Evolutionary conservation across 2,888 invertebrate genomes (phyloP).

Genomic region (Galerucella nymphaeae): DNA sequence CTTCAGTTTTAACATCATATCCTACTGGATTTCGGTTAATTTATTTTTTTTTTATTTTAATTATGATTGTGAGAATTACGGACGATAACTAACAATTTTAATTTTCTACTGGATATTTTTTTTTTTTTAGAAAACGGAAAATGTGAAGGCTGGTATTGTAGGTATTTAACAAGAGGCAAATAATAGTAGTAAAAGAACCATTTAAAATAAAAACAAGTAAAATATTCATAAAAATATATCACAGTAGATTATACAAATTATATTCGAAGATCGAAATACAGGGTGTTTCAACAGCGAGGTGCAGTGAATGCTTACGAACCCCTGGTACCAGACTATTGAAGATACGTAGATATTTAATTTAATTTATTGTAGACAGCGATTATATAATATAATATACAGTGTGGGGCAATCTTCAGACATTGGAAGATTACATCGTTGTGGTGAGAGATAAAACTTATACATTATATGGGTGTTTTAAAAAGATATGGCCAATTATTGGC

Average conservation of each 20-base stretch:
- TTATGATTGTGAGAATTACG: conserved; percentile 1
- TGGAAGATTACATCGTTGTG: no score
- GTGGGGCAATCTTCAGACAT: no score
- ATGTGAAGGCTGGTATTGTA: neutral
- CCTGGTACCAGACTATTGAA: no score
- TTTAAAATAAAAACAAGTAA: neutral
- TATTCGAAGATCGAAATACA: no score
- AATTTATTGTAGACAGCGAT: no score
- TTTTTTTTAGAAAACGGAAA: neutral
- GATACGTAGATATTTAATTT: no score
- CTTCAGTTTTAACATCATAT: conserved; percentile 29
- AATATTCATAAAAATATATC: neutral
- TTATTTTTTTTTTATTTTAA: conserved; percentile 12
- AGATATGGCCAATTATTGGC: no score
- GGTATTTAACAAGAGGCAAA: neutral
- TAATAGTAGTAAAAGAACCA: neutral
- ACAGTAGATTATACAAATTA: neutral
- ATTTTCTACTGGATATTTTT: neutral
- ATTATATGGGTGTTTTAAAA: no score
- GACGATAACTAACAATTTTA: conserved; percentile 6
- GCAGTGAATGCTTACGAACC: no score
- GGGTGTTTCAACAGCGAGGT: no score
- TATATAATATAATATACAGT: no score
- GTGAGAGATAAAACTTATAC: no score
- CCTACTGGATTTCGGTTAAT: conserved; percentile 23